phyloP scores from a whole-genome alignment of 2,797 vertebrate genomes.

The Chelon auratus region DNA sequence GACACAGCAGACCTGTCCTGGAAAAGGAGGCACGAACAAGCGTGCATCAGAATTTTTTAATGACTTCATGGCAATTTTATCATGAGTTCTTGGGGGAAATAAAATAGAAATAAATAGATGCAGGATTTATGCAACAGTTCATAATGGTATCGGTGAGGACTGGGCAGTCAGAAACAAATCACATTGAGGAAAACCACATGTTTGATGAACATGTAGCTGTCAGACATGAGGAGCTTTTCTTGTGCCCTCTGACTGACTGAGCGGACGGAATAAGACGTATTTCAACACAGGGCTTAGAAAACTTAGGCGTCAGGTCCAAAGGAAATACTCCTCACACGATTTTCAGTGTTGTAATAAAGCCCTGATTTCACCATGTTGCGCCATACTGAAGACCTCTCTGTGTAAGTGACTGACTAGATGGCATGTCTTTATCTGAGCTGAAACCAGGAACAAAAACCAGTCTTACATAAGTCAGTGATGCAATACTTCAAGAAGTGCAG shows the following conservation, averaged over 20 bases:
- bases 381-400: conserved; percentile 9
- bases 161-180: conserved; percentile 16
- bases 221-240: conserved; percentile 7
- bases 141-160: neutral
- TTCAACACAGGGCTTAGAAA: conserved; percentile 1
- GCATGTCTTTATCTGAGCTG: conserved; percentile 27
- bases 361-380: conserved; percentile 55
- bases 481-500: conserved; percentile 20
- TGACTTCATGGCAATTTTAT: conserved; percentile 8
- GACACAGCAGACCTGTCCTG: neutral
- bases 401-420: conserved; percentile 13
- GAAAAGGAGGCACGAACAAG: conserved; percentile 36
- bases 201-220: neutral
- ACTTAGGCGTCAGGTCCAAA: neutral
- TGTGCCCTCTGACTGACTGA: neutral
- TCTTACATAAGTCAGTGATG: conserved; percentile 27
- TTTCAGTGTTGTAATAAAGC: conserved; percentile 13
- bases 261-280: neutral
- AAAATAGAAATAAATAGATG: no score
- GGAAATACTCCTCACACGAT: conserved; percentile 14
- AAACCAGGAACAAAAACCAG: conserved; percentile 36
- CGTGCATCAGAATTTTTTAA: conserved; percentile 20
- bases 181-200: conserved; percentile 1
- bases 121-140: neutral
- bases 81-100: conserved; percentile 8